Evolutionary conservation across 2,797 vertebrate genomes (phyloP).

Genomic region (Crenichthys baileyi): DNA sequence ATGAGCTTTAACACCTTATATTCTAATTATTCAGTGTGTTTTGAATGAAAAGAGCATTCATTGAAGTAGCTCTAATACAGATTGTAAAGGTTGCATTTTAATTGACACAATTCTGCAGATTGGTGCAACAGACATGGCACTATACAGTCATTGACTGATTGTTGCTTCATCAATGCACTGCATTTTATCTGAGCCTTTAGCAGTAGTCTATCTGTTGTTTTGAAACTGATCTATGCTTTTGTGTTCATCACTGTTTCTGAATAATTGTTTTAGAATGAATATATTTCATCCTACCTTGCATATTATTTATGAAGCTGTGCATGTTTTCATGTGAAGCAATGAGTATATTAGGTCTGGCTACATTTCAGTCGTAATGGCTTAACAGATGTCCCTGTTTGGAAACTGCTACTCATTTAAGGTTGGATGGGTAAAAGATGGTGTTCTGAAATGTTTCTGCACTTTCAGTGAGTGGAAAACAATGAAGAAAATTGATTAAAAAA

Average conservation of each 20-base stretch:
- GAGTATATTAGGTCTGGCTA: conserved; percentile 86
- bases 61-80: conserved; percentile 46
- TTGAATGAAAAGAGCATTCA: conserved; percentile 33
- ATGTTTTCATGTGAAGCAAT: conserved; percentile 91
- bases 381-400: conserved; percentile 48
- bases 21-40: conserved; percentile 45
- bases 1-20: conserved; percentile 63
- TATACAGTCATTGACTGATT: conserved; percentile 80
- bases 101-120: conserved; percentile 42
- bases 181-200: conserved; percentile 96
- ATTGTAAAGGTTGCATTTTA: conserved; percentile 38
- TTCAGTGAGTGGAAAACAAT: conserved; percentile 79
- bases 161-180: conserved; percentile 88
- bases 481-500: conserved; percentile 49
- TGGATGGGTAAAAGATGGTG: conserved; percentile 64
- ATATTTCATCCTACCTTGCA: conserved; percentile 90
- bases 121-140: conserved; percentile 72
- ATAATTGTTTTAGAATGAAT: conserved; percentile 55
- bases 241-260: conserved; percentile 64
- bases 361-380: conserved; percentile 53
- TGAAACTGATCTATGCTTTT: conserved; percentile 88
- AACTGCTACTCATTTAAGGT: conserved; percentile 61
- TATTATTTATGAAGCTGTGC: conserved; percentile 94
- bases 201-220: conserved; percentile 89
- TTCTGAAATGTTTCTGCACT: conserved; percentile 77